Base-by-base conservation (phyloP, 2,113 vertebrate species). In the Rhinopomastus cyanomelas region DNA sequence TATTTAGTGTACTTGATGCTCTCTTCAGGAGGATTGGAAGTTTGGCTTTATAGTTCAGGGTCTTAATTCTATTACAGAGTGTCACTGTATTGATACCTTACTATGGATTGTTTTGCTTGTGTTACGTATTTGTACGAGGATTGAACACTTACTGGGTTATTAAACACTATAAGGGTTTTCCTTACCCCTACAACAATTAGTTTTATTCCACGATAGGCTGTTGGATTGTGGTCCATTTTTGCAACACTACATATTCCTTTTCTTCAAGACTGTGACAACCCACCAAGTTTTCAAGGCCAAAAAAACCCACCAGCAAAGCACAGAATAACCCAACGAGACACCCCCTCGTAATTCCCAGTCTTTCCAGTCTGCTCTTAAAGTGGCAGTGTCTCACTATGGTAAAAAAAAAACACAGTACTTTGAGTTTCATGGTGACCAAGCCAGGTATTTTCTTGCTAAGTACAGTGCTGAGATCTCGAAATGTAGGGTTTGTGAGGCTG, bases 321-420 rank as follows among this genome's bases (percentile, higher is more conserved):
- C 53, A 78, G 61, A 61, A 44, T 30, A 29, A 37, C 32, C 52
- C 34, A 42, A 46, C 42, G 36, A 32, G 30, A 57, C n/a, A 53
- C 1, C 15, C 1, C 15, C 27, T 48, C 32, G 48, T 34, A 27
- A 21, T 1, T 5, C 19, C 29, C 19, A 57, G 0, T 22, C 42
- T 81, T 77, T 67, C 26, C 44, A 36, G 1, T 51, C 14, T 60
- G 9, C 18, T 16, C 25, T 48, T n/a, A 36, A 56, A 81, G 29
- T 57, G 42, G 7, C 53, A 57, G 23, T 39, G 9, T 51, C 52
- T 61, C 18, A 17, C 51, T 18, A 42, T 46, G 42, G 36, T 49
- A 10, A n/a, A 57, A 82, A 74, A 13, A 79, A 57, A n/a, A n/a
- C 32, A 13, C 22, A 27, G 23, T 59, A 62, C 48, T 11, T 52